These are phyloP conservation scores for Apis mellifera DNA, from an alignment of 1,140 invertebrate species.

Conservation along the genomic window DNA sequence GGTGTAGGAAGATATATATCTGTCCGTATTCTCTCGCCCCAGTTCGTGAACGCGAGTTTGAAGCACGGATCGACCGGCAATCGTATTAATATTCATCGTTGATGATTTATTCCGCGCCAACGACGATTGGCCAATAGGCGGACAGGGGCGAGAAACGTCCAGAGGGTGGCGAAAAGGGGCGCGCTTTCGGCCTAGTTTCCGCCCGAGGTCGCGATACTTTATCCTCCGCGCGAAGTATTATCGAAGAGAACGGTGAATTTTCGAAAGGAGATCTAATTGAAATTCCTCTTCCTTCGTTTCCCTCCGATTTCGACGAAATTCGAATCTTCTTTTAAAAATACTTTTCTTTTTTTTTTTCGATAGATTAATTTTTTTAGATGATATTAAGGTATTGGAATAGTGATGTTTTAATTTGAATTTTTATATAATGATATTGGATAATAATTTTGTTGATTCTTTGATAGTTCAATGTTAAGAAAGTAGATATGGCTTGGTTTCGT, in stretches of 20 bases:
- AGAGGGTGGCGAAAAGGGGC: constrained; percentile 10
- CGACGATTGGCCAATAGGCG: constrained; percentile 22
- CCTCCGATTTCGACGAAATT: background rate
- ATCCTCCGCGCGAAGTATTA: background rate
- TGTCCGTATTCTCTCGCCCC: background rate
- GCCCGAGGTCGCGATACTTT: constrained; percentile 1
- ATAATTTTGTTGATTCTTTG: background rate
- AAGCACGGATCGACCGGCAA: background rate
- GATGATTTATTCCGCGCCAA: constrained; percentile 30
- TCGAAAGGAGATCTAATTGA: constrained; percentile 21
- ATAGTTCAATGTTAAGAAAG: background rate
- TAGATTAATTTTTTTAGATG: too few relatives aligned
- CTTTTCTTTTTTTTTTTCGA: background rate
- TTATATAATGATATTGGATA: too few relatives aligned
- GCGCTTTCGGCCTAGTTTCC: constrained; percentile 40
- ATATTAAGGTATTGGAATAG: too few relatives aligned
- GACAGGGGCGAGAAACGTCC: background rate
- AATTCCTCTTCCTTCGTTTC: background rate
- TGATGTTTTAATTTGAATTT: too few relatives aligned
- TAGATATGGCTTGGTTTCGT: background rate
- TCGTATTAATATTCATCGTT: constrained; percentile 39
- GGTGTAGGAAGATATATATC: too few relatives aligned
- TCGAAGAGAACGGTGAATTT: constrained; percentile 9
- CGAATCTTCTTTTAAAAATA: too few relatives aligned
- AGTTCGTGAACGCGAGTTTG: background rate